Evolutionary conservation across 2,113 vertebrate genomes (phyloP).

Genomic region (Lagopus muta): DNA sequence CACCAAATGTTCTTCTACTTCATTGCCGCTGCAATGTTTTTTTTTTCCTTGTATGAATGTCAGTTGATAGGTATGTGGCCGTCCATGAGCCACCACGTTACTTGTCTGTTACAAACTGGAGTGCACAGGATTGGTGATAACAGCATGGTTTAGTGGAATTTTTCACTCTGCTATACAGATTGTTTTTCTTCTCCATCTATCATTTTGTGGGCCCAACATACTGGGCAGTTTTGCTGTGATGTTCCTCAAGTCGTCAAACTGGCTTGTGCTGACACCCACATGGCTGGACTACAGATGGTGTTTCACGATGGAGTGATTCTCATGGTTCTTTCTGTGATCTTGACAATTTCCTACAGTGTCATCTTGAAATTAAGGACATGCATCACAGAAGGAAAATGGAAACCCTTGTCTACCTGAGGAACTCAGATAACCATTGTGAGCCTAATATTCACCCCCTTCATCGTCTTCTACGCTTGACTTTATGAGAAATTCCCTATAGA

Average conservation of each 20-base stretch:
- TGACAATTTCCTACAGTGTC: no score
- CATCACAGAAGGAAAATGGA: no score
- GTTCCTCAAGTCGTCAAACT: slow-evolving; percentile 56
- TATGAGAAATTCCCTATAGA: no score
- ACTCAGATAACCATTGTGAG: no score
- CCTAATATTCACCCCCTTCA: no score
- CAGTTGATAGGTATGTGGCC: slow-evolving; percentile 39
- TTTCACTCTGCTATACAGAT: slow-evolving; percentile 10
- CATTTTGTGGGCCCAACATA: slow-evolving; percentile 53
- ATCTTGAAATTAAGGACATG: no score
- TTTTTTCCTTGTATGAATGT: slow-evolving; percentile 45
- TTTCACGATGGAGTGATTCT: no score
- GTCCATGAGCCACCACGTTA: slow-evolving; percentile 41
- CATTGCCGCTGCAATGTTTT: slow-evolving; percentile 38
- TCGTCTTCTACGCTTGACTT: no score
- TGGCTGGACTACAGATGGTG: no score
- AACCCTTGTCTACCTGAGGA: no score
- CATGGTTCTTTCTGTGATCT: no score
- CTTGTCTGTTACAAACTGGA: slow-evolving; percentile 25
- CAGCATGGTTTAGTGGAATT: slow-evolving; percentile 44
- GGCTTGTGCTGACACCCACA: slow-evolving; percentile 7
- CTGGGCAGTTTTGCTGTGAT: slow-evolving; percentile 64
- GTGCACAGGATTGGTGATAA: not conserved
- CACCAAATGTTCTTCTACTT: slow-evolving; percentile 56
- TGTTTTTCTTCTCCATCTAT: not conserved